These are phyloP conservation scores for Drosophila ustulata DNA, from an alignment of 2,888 invertebrate genomes.

Conservation along the genomic window DNA sequence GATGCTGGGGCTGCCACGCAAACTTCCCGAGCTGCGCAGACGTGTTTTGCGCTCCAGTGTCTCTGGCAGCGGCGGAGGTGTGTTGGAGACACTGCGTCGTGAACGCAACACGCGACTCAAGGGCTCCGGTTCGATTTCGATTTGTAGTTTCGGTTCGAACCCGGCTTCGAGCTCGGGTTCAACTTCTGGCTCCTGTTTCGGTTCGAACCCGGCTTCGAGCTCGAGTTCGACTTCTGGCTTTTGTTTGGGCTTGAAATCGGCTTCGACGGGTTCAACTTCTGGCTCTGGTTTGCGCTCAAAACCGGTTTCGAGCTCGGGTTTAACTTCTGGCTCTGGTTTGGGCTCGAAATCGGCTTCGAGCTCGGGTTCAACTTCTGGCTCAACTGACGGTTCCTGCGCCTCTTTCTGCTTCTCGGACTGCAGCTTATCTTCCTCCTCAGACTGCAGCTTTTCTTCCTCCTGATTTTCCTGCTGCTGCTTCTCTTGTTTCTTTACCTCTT, in stretches of 20 bases:
- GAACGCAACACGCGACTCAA: background rate
- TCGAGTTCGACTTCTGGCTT: background rate
- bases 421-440: background rate
- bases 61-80: background rate
- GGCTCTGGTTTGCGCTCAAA: no score
- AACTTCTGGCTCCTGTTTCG: background rate
- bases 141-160: background rate
- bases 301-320: background rate
- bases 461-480: slow-evolving; percentile 7
- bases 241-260: background rate
- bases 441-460: background rate
- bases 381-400: background rate
- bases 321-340: background rate
- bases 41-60: background rate
- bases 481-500: background rate
- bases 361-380: background rate
- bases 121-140: background rate
- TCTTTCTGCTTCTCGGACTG: slow-evolving; percentile 12
- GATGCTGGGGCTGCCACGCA: background rate
- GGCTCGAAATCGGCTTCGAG: background rate
- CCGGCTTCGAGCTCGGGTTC: no score
- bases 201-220: no score
- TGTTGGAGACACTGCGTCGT: slow-evolving; percentile 1
- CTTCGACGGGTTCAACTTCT: background rate
- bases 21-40: background rate